Conservation (phyloP, 2,888 invertebrate species). For the Minunthozetes semirufus region DNA sequence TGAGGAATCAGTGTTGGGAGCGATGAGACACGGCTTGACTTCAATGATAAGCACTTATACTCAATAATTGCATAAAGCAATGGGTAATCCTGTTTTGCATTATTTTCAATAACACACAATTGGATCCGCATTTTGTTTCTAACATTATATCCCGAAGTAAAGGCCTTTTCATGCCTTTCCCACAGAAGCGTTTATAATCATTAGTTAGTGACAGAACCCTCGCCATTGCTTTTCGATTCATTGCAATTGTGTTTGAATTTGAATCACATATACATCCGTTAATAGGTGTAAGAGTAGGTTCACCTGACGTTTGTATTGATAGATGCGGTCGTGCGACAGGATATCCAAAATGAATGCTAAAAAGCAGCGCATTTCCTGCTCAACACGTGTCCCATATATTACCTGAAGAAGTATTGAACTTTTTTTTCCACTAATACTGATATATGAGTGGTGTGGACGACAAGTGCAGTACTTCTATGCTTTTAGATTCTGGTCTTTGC, state of each 20-base stretch:
- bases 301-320: conserved; percentile 28
- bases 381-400: conserved; percentile 22
- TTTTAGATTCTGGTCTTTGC: not conserved
- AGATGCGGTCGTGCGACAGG: conserved; percentile 28
- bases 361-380: conserved; percentile 23
- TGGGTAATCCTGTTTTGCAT: conserved; percentile 23
- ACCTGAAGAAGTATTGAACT: conserved; percentile 7
- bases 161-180: conserved; percentile 13
- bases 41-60: not conserved
- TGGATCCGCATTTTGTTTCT: conserved; percentile 29
- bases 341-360: conserved; percentile 21
- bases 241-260: conserved; percentile 10
- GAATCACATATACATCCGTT: conserved; percentile 25
- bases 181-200: conserved; percentile 25
- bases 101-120: conserved; percentile 10
- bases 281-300: conserved; percentile 25
- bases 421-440: not conserved
- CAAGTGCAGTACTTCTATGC: not conserved
- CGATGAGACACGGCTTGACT: conserved; percentile 23
- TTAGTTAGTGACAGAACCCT: conserved; percentile 12
- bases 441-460: not conserved
- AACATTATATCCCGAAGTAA: conserved; percentile 17
- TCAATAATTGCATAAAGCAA: conserved; percentile 5
- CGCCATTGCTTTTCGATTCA: not conserved
- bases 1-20: not conserved